These are phyloP conservation scores for Palaemon carinicauda DNA, from an alignment of 1,140 invertebrate species.

Conservation along the genomic window DNA sequence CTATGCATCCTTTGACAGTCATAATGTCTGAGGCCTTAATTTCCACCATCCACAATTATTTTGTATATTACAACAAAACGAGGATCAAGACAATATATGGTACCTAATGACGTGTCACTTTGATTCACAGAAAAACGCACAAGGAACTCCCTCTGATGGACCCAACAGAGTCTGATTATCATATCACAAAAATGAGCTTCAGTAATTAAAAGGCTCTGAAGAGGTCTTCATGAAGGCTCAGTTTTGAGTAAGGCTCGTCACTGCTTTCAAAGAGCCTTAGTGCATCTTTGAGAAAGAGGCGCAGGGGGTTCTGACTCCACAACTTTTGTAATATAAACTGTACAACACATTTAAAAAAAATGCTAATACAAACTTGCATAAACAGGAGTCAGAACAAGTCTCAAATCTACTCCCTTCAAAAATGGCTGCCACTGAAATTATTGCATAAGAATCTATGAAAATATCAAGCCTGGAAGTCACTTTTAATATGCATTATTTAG, in stretches of 20 bases:
- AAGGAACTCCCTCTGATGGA: not conserved
- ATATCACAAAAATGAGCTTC: too few relatives aligned
- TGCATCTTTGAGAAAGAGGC: not conserved
- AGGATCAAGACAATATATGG: too few relatives aligned
- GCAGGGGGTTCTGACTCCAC: not conserved
- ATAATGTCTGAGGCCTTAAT: not conserved
- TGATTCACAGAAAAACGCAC: not conserved
- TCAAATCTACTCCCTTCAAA: not conserved
- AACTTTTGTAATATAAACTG: not conserved
- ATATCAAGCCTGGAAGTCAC: slow-evolving; percentile 23
- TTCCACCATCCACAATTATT: too few relatives aligned
- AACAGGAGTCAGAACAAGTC: not conserved
- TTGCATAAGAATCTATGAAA: slow-evolving; percentile 30
- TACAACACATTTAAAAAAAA: slow-evolving; percentile 2
- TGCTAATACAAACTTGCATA: slow-evolving; percentile 32
- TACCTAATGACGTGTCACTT: not conserved
- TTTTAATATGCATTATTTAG: slow-evolving; percentile 21
- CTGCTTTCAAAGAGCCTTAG: not conserved
- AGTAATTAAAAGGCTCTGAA: too few relatives aligned
- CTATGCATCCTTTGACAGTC: not conserved
- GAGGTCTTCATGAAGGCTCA: too few relatives aligned
- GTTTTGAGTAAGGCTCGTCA: not conserved
- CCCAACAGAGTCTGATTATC: not conserved
- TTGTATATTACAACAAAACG: too few relatives aligned
- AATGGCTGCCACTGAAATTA: slow-evolving; percentile 17